Base-by-base conservation (phyloP, 92 coral and sea anemone species). In the Chrysogorgia sp. region DNA sequence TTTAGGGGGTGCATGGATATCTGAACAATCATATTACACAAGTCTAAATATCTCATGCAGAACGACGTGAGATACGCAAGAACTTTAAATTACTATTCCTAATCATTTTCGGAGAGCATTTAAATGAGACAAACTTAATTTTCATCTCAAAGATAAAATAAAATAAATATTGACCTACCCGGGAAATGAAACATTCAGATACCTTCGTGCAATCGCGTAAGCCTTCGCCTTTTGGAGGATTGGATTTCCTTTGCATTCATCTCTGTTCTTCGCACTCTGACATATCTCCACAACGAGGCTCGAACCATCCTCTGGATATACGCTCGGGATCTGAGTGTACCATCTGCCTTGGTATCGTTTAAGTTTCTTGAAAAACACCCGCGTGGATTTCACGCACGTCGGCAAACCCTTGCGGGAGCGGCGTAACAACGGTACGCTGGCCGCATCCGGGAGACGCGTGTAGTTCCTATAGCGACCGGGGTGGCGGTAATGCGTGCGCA, bases 251-350 rank as follows among this genome's bases (percentile, higher is more conserved):
- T 67, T 30, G 34, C 90, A 88, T 71, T 89, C 97, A 3, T 24
- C 2, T 1, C 40, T 14, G 40, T 43, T 66, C 22, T 67, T 68
- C 62, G 83, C 91, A 34, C 23, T 81, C 62, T 82, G 53, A 13
- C 91, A 90, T 31, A 86, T 76, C 63, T 92, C 85, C 14, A 87
- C 57, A 31, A 89, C 87, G 9, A 69, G 67, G 24, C 71, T 77
- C 0, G 97, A 84, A 13, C 83, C 86, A 74, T 92, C 97, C 24
- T 83, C 76, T 28, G 97, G 97, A 82, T 77, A 92, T 40, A 89
- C 85, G 34, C 86, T 85, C 30, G 84, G 85, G 22, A 81, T 89
- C 77, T 92, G 91, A 4, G 97, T 89, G 30, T 48, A 69, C 79
- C 87, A 15, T 15, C 86, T 62, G 2, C 97, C 97, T 49, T 89